Evolutionary conservation across 2,888 invertebrate species (phyloP).

Genomic region (Lissonota sp.): DNA sequence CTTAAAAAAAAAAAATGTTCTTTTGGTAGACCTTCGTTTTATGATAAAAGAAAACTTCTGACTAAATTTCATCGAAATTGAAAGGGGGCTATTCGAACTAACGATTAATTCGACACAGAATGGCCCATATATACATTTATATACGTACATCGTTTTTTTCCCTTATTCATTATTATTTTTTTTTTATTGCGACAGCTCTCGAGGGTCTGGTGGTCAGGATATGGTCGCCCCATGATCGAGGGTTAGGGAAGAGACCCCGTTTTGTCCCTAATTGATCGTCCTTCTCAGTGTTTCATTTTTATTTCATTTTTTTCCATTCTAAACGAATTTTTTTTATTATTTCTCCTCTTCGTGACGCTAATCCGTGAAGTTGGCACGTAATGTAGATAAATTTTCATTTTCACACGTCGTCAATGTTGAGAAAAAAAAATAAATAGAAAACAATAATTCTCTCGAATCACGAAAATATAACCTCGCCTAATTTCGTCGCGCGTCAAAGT

Average conservation of each 20-base stretch:
- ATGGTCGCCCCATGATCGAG: not conserved
- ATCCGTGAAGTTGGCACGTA: not conserved
- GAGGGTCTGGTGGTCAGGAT: not conserved
- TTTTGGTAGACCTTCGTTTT: no score
- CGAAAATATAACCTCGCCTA: no score
- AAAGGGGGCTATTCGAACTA: no score
- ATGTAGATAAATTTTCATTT: slow-evolving; percentile 8
- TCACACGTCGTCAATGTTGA: not conserved
- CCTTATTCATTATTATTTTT: slow-evolving; percentile 47
- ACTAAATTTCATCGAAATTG: no score
- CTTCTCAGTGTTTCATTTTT: slow-evolving; percentile 20
- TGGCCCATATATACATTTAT: slow-evolving; percentile 16
- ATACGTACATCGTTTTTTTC: slow-evolving; percentile 24
- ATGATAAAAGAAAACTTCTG: no score
- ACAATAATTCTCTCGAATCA: no score
- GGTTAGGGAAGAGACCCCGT: slow-evolving; percentile 18
- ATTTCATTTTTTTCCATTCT: not conserved
- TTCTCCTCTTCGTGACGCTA: not conserved
- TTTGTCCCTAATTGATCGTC: slow-evolving; percentile 51
- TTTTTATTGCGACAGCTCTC: slow-evolving; percentile 50
- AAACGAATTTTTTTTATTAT: not conserved
- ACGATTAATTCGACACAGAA: no score
- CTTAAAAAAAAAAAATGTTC: not conserved
- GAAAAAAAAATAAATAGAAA: no score
- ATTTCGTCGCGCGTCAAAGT: not conserved